Conservation (phyloP, 1,140 invertebrate genomes). For the Platorchestia sp. region DNA sequence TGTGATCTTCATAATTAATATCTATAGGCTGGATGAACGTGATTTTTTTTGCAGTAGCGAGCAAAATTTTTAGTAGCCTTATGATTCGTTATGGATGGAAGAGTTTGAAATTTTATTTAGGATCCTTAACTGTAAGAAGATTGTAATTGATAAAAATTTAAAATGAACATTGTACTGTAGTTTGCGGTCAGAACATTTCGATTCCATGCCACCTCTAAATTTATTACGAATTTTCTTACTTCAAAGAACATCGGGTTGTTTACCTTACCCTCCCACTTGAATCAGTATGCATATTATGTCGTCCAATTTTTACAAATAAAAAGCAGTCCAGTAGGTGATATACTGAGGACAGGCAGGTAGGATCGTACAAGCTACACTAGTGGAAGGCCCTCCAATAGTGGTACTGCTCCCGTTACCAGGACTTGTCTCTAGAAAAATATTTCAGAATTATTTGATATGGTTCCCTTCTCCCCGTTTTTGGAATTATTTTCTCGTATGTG, state of each 20-base stretch:
- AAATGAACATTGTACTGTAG: not conserved
- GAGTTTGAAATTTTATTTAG: not conserved
- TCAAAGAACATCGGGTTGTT: too few relatives aligned
- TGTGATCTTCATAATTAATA: too few relatives aligned
- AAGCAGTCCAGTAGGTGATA: not conserved
- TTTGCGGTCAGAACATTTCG: not conserved
- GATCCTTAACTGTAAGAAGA: not conserved
- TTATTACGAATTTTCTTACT: too few relatives aligned
- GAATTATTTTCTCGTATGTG: too few relatives aligned
- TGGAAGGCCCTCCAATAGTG: not conserved
- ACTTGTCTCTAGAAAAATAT: too few relatives aligned
- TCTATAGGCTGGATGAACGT: too few relatives aligned
- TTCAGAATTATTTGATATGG: too few relatives aligned
- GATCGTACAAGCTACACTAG: not conserved
- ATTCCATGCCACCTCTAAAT: not conserved
- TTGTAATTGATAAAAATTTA: not conserved
- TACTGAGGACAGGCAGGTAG: not conserved
- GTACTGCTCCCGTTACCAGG: too few relatives aligned
- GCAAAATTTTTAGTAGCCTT: too few relatives aligned
- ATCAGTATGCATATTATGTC: not conserved
- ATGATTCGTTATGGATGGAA: not conserved
- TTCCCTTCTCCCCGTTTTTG: too few relatives aligned
- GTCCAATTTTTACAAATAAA: not conserved
- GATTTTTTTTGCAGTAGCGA: too few relatives aligned
- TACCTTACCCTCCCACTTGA: not conserved